These are phyloP conservation scores for Acrocephalus kingi DNA, from an alignment of 2,113 vertebrate species.

Conservation along the genomic window DNA sequence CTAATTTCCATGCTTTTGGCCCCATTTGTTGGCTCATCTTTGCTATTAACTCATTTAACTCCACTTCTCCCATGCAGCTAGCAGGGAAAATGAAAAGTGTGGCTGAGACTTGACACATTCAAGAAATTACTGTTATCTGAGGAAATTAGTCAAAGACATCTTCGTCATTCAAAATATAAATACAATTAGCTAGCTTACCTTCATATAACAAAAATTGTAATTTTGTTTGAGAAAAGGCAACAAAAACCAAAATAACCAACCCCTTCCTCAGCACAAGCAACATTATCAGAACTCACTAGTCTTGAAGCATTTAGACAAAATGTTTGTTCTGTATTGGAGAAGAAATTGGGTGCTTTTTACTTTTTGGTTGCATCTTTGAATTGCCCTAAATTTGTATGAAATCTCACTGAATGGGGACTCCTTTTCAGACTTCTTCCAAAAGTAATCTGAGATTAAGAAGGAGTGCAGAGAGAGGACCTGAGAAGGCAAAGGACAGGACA, in stretches of 20 bases:
- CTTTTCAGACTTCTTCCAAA: not conserved
- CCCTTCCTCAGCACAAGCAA: not conserved
- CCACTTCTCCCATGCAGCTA: not conserved
- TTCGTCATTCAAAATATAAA: not conserved
- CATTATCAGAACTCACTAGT: not conserved
- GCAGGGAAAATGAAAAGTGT: not conserved
- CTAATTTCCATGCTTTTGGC: not conserved
- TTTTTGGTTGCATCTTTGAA: not conserved
- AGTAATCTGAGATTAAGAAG: not conserved
- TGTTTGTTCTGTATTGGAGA: not conserved
- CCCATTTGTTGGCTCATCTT: not conserved
- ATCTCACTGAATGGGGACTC: not conserved
- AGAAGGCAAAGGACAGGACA: not conserved
- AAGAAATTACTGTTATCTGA: not conserved
- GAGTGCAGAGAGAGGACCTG: not conserved
- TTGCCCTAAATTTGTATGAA: not conserved
- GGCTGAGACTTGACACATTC: not conserved
- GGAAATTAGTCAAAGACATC: not conserved
- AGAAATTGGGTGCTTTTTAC: not conserved
- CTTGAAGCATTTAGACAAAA: not conserved
- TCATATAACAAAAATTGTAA: not conserved
- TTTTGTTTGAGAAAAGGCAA: not conserved
- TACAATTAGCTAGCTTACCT: not conserved
- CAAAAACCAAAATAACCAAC: not conserved
- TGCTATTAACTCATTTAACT: not conserved